Percentiles rank a stretch among this genome's conserved stretches.
These are phyloP conservation scores for Spodoptera litura DNA, from an alignment of 1,140 invertebrate genomes.

Conservation along the genomic window DNA sequence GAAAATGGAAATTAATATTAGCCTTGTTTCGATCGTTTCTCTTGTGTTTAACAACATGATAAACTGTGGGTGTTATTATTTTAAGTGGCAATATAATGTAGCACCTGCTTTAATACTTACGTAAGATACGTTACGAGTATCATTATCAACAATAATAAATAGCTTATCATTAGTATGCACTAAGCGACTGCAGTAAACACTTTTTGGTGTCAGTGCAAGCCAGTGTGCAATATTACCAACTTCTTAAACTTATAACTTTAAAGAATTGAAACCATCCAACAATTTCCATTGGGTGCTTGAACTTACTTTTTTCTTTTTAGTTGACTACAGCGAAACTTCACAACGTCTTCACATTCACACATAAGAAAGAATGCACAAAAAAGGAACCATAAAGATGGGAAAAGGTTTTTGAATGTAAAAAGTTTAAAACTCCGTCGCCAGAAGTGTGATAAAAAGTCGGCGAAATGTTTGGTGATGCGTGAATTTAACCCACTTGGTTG, in stretches of 20 bases:
- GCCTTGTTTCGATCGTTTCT: neutral
- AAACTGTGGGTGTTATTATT: neutral
- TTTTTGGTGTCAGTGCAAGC: neutral
- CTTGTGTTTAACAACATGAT: neutral
- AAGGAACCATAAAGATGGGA: neutral
- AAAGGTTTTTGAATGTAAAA: conserved; percentile 4
- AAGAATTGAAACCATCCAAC: conserved; percentile 3
- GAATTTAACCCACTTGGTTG: conserved; percentile 11
- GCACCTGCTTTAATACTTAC: neutral
- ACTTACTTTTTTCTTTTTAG: conserved; percentile 8
- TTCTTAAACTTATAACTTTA: conserved; percentile 12
- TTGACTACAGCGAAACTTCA: conserved; percentile 11
- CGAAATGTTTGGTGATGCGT: neutral
- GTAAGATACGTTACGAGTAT: neutral
- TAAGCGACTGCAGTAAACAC: conserved; percentile 2
- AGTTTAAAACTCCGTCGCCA: neutral
- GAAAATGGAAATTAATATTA: neutral
- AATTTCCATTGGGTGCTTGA: conserved; percentile 11
- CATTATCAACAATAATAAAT: conserved; percentile 10
- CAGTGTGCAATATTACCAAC: neutral
- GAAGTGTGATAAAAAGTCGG: neutral
- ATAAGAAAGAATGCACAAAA: conserved; percentile 3
- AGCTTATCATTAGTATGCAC: conserved; percentile 10
- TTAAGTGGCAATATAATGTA: conserved; percentile 11
- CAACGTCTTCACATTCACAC: conserved; percentile 3